Percentiles rank a stretch among this genome's conserved stretches.
Evolutionary conservation across 2,888 invertebrate genomes (phyloP).

Genomic region (Lasius fuliginosus): DNA sequence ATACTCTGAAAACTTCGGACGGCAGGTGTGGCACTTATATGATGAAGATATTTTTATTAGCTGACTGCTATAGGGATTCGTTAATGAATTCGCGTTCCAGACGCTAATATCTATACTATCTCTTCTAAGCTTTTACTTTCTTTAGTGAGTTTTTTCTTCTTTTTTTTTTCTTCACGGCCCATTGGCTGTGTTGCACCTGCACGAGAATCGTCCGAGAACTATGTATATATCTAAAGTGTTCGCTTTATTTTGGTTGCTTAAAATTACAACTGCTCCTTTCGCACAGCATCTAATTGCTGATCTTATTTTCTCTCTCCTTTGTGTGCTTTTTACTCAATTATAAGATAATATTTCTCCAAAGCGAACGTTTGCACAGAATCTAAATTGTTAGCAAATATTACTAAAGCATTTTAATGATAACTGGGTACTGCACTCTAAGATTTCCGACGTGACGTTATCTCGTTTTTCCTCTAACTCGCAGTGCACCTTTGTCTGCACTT

Average conservation of each 20-base stretch:
- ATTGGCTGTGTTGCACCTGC: constrained; percentile 11
- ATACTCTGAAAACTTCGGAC: constrained; percentile 25
- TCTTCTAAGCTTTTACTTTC: constrained; percentile 21
- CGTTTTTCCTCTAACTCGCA: constrained; percentile 36
- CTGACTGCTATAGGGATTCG: constrained; percentile 22
- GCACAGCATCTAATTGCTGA: background rate
- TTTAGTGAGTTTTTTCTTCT: background rate
- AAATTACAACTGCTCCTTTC: background rate
- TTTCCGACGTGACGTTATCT: constrained; percentile 27
- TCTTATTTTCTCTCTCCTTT: constrained; percentile 4
- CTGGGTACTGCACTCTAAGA: background rate
- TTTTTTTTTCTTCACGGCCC: background rate
- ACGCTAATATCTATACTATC: constrained; percentile 1
- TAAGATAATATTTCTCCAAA: background rate
- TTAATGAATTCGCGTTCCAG: constrained; percentile 38
- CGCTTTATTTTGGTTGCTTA: background rate
- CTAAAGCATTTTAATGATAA: background rate
- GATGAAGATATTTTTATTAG: constrained; percentile 26
- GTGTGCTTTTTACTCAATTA: background rate
- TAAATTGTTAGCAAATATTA: background rate
- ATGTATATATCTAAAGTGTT: background rate
- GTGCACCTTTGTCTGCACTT: constrained; percentile 32
- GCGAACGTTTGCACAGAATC: background rate
- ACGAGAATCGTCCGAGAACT: background rate
- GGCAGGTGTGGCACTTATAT: constrained; percentile 41